Evolutionary conservation across 1,140 invertebrate species (phyloP).

Genomic region (Drosophila parabipectinata): DNA sequence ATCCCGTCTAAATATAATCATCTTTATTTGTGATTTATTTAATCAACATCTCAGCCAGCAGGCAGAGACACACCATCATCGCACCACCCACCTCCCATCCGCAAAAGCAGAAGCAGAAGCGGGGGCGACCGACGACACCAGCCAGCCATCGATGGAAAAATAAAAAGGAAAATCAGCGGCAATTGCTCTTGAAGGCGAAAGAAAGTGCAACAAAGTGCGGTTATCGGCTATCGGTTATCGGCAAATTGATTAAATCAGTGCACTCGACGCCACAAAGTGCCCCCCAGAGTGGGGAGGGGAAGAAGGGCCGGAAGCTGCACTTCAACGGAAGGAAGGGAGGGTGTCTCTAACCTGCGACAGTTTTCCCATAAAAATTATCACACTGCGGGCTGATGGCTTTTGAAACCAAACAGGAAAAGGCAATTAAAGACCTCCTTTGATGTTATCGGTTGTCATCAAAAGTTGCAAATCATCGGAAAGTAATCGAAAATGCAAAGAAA

Average conservation of each 20-base stretch:
- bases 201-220: conserved; percentile 23
- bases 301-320: no score
- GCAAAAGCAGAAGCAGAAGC: conserved; percentile 8
- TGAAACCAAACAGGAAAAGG: no score
- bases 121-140: conserved; percentile 10
- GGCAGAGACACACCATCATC: conserved; percentile 3
- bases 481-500: no score
- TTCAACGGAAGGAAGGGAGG: no score
- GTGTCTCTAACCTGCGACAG: no score
- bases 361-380: no score
- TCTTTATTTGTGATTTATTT: conserved; percentile 71
- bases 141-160: conserved; percentile 21
- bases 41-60: conserved; percentile 48
- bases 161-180: conserved; percentile 8
- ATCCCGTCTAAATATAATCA: conserved; percentile 65
- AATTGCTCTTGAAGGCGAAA: conserved; percentile 58
- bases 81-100: no score
- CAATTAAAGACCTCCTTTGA: no score
- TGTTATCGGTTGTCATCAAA: no score
- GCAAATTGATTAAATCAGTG: neutral
- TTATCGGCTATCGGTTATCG: conserved; percentile 25
- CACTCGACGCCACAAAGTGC: neutral
- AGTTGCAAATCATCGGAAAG: no score
- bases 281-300: no score
- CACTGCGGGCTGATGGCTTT: no score